Conservation (phyloP, 2,797 vertebrate species). For the Phaenicophaeus curvirostris region DNA sequence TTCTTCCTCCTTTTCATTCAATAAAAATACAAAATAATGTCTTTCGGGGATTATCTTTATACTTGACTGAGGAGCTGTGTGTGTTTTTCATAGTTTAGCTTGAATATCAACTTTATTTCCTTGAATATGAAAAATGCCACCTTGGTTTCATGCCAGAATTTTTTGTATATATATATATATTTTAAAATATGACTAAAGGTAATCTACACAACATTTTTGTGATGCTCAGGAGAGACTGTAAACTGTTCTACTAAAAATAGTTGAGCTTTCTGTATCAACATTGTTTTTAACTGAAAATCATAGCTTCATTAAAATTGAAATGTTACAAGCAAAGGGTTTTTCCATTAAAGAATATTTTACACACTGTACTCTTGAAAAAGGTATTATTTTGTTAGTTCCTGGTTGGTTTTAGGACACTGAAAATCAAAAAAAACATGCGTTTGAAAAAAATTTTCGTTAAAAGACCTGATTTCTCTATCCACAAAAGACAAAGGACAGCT, state of each 20-base stretch:
- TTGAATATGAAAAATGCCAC: background rate
- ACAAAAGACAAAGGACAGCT: background rate
- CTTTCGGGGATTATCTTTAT: background rate
- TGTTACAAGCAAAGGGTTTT: background rate
- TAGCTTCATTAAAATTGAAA: background rate
- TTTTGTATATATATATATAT: background rate
- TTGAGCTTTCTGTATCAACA: background rate
- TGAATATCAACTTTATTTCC: background rate
- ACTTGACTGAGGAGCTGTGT: background rate
- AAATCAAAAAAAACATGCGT: background rate
- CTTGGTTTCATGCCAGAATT: background rate
- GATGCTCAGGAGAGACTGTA: background rate
- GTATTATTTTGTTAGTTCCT: background rate
- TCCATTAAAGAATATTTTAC: background rate
- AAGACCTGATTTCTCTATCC: background rate
- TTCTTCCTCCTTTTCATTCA: background rate
- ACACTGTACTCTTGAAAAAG: background rate
- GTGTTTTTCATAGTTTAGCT: background rate
- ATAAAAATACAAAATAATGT: background rate
- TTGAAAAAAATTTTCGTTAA: no score
- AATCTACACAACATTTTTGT: background rate
- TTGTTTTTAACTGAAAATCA: background rate
- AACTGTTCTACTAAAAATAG: slow-evolving; percentile 9
- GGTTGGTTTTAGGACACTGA: background rate
- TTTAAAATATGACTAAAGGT: slow-evolving; percentile 2